Conservation (phyloP, 2,113 vertebrate species). For the Tragelaphus strepsiceros region DNA sequence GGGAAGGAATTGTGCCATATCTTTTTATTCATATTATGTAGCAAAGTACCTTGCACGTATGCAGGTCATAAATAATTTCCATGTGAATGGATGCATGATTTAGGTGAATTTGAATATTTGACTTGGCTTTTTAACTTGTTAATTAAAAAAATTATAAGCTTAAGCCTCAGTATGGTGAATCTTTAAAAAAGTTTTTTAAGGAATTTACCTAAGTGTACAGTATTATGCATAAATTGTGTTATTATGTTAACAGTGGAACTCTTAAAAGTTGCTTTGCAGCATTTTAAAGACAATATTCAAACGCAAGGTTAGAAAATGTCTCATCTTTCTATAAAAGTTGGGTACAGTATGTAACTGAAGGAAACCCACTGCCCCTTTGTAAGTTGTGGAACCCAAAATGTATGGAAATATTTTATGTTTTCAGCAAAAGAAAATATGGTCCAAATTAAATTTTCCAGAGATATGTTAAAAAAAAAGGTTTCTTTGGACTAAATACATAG, state of each 20-base stretch:
- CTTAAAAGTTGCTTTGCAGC: background rate
- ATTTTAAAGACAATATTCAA: slow-evolving; percentile 51
- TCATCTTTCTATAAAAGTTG: slow-evolving; percentile 55
- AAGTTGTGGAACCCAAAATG: slow-evolving; percentile 54
- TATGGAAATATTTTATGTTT: slow-evolving; percentile 55
- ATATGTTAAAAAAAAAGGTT: slow-evolving; percentile 13
- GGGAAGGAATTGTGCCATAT: background rate
- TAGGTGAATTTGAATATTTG: background rate
- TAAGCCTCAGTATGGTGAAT: background rate
- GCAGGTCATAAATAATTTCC: background rate
- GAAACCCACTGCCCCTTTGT: slow-evolving; percentile 39
- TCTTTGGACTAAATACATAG: background rate
- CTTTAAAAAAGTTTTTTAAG: background rate
- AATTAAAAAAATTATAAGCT: background rate
- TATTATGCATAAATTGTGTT: slow-evolving; percentile 25
- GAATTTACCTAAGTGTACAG: background rate
- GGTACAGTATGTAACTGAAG: slow-evolving; percentile 49
- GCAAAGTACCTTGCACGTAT: background rate
- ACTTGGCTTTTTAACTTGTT: slow-evolving; percentile 12
- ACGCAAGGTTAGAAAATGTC: slow-evolving; percentile 51
- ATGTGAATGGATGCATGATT: background rate
- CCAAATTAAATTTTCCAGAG: slow-evolving; percentile 73
- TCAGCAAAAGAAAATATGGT: slow-evolving; percentile 59
- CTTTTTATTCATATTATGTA: background rate
- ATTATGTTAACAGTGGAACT: background rate